Evolutionary conservation across 2,888 invertebrate species (phyloP).

Genomic region (Ptilodon capucinus): DNA sequence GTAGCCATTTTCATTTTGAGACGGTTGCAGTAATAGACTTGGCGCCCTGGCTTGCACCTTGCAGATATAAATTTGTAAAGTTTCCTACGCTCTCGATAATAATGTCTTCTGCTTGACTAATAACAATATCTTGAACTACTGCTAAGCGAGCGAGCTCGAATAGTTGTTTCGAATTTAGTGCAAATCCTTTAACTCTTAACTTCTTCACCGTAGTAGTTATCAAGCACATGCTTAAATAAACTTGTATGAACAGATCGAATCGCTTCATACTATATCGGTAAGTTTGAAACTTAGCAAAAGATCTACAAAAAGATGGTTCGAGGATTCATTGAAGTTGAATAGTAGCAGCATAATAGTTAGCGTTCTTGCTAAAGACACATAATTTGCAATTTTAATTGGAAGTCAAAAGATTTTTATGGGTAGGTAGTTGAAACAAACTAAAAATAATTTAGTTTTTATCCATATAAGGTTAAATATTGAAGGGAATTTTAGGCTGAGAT

Average conservation of each 20-base stretch:
- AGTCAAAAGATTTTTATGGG: conserved; percentile 18
- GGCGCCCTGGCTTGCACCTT: background rate
- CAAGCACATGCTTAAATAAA: conserved; percentile 35
- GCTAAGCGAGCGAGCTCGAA: conserved; percentile 26
- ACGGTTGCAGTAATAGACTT: background rate
- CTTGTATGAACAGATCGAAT: conserved; percentile 21
- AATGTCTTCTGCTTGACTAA: conserved; percentile 15
- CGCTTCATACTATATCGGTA: conserved; percentile 22
- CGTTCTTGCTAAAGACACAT: conserved; percentile 10
- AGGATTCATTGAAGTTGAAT: conserved; percentile 10
- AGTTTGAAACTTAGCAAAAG: conserved; percentile 22
- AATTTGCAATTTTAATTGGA: conserved; percentile 23
- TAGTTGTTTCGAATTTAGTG: conserved; percentile 39
- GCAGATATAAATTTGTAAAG: background rate
- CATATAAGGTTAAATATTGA: conserved; percentile 27
- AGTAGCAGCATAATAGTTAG: conserved; percentile 18
- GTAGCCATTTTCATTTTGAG: too few species aligned
- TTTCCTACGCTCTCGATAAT: background rate
- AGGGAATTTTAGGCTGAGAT: conserved; percentile 14
- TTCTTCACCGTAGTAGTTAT: conserved; percentile 39
- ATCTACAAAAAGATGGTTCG: conserved; percentile 14
- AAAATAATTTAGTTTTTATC: conserved; percentile 1
- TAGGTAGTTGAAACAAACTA: conserved; percentile 5
- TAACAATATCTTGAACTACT: conserved; percentile 22
- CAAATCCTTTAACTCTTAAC: conserved; percentile 40